Percentiles rank a stretch among this genome's conserved stretches.
phyloP scores from a whole-genome alignment of 2,888 invertebrate genomes.

The Heliconius erato region DNA sequence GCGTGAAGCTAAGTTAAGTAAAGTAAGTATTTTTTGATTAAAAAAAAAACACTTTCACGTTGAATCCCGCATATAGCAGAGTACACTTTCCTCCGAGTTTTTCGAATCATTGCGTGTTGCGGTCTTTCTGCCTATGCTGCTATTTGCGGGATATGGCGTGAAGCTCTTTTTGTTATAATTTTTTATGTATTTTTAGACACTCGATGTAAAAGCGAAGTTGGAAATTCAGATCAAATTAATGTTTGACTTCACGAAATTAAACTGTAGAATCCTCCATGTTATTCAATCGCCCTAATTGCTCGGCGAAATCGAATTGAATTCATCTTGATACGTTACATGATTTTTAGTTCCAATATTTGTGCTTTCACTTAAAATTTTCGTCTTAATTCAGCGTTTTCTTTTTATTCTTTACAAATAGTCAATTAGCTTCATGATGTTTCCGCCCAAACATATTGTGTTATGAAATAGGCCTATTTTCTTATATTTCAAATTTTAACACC shows the following conservation, averaged over 20 bases:
- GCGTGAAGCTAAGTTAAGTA: no score
- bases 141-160: background rate
- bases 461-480: no score
- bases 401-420: no score
- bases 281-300: conserved; percentile 16
- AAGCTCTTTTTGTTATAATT: background rate
- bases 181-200: background rate
- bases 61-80: no score
- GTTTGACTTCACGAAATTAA: background rate
- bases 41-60: no score
- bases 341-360: background rate
- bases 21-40: no score
- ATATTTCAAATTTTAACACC: no score
- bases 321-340: conserved; percentile 6
- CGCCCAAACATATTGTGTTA: no score
- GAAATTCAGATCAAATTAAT: conserved; percentile 3
- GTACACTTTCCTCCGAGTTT: no score
- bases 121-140: background rate
- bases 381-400: background rate
- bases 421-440: no score
- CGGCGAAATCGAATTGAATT: conserved; percentile 1
- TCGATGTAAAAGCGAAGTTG: background rate
- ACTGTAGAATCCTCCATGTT: conserved; percentile 5
- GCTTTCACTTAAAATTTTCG: background rate
- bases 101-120: no score